phyloP scores from a whole-genome alignment of 2,888 invertebrate genomes.

The Limnephilus lunatus region DNA sequence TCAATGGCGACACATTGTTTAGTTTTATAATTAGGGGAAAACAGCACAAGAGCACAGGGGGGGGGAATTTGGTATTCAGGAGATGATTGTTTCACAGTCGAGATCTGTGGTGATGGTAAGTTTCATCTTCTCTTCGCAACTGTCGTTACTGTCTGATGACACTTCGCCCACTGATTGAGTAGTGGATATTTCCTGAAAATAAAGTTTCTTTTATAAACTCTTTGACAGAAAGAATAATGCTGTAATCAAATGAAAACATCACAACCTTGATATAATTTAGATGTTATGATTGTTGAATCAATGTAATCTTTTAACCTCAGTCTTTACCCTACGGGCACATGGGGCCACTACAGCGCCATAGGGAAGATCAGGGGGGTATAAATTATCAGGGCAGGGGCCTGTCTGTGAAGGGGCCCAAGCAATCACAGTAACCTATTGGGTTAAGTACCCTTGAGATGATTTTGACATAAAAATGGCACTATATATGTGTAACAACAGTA shows the following conservation, averaged over 20 bases:
- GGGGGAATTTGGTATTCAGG: constrained; percentile 39
- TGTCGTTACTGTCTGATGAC: constrained; percentile 83
- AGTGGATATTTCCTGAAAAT: constrained; percentile 82
- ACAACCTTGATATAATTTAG: neutral
- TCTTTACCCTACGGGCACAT: too few species aligned
- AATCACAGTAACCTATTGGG: too few species aligned
- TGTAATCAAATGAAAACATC: neutral
- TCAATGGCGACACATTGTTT: constrained; percentile 10
- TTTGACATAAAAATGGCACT: too few species aligned
- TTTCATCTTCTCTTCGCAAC: constrained; percentile 88
- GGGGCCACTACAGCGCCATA: too few species aligned
- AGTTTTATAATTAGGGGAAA: constrained; percentile 11
- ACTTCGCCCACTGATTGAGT: constrained; percentile 80
- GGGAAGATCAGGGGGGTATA: too few species aligned
- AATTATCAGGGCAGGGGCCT: too few species aligned
- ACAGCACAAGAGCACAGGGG: constrained; percentile 22
- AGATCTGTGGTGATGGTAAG: constrained; percentile 82
- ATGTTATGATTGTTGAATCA: neutral
- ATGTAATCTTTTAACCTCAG: neutral
- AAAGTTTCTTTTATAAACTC: neutral
- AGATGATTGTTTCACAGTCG: constrained; percentile 73
- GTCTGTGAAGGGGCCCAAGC: too few species aligned
- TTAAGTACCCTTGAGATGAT: too few species aligned
- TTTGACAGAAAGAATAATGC: too few species aligned
- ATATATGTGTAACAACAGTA: too few species aligned